phyloP scores from a whole-genome alignment of 2,888 invertebrate genomes.

The Lasioglossum zephyrum region DNA sequence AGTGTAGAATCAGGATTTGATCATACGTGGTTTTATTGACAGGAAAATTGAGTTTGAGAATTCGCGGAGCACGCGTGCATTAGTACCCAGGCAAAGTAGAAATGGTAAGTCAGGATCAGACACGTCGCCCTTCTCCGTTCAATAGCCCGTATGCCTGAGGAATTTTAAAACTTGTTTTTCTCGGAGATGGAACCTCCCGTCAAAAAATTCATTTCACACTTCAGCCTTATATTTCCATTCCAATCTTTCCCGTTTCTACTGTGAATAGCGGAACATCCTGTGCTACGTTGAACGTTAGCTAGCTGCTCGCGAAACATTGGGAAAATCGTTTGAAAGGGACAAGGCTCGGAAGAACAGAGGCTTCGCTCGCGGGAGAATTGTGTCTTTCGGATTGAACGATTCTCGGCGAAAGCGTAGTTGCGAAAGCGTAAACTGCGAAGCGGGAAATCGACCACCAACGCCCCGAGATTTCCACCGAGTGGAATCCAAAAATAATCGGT shows the following conservation, averaged over 20 bases:
- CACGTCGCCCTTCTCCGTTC: neutral
- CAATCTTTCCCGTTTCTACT: neutral
- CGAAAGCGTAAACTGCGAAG: neutral
- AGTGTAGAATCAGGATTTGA: neutral
- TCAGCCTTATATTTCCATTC: neutral
- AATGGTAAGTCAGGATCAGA: neutral
- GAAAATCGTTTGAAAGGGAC: neutral
- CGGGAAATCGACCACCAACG: neutral
- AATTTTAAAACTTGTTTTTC: slow-evolving; percentile 1
- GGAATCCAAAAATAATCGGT: slow-evolving; percentile 44
- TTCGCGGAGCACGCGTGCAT: neutral
- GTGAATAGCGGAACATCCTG: neutral
- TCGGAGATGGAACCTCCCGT: neutral
- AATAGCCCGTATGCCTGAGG: neutral
- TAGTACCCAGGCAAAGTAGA: neutral
- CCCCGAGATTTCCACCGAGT: neutral
- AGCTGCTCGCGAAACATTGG: neutral
- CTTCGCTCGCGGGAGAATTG: neutral
- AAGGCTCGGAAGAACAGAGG: neutral
- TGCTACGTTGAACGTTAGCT: neutral
- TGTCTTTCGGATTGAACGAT: neutral
- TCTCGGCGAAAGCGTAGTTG: neutral
- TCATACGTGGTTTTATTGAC: neutral
- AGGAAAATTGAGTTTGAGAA: neutral
- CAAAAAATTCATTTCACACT: neutral